A percentile compares a stretch with the other conserved stretches of the same genome.
Evolutionary conservation across 2,888 invertebrate species (phyloP).

Genomic region (Drosophila falleni): DNA sequence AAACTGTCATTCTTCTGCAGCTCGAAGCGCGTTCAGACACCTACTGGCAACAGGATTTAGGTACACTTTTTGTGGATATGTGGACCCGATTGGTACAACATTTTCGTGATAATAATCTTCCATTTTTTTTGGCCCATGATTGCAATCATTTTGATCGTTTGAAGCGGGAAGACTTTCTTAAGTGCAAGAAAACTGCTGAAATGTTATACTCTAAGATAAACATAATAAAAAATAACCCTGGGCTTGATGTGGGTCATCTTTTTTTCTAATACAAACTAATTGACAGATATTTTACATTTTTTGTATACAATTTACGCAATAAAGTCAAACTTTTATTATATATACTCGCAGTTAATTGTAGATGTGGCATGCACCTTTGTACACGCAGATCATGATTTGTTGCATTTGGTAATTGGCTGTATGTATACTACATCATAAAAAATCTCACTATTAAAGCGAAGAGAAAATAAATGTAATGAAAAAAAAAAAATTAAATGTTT

Average conservation of each 20-base stretch:
- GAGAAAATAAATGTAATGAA: background rate
- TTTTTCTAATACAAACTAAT: background rate
- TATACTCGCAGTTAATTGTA: background rate
- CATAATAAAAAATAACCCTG: too few species aligned
- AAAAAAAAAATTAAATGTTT: background rate
- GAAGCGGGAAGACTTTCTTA: background rate
- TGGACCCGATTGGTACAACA: constrained; percentile 26
- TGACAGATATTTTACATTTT: background rate
- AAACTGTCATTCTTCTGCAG: constrained; percentile 39
- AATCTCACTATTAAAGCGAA: background rate
- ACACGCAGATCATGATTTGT: background rate
- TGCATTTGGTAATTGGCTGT: background rate
- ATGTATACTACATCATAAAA: background rate
- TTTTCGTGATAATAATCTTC: background rate
- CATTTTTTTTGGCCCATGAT: constrained; percentile 26
- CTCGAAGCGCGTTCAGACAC: background rate
- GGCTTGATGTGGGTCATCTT: background rate
- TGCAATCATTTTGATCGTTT: constrained; percentile 39
- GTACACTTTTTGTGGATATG: constrained; percentile 18
- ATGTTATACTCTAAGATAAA: too few species aligned
- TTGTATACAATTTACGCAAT: background rate
- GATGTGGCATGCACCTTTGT: background rate
- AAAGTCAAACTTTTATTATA: background rate
- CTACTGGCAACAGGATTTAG: constrained; percentile 36
- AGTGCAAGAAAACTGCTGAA: background rate